Conservation (phyloP, 2,113 vertebrate species). For the Hypanus sabinus region DNA sequence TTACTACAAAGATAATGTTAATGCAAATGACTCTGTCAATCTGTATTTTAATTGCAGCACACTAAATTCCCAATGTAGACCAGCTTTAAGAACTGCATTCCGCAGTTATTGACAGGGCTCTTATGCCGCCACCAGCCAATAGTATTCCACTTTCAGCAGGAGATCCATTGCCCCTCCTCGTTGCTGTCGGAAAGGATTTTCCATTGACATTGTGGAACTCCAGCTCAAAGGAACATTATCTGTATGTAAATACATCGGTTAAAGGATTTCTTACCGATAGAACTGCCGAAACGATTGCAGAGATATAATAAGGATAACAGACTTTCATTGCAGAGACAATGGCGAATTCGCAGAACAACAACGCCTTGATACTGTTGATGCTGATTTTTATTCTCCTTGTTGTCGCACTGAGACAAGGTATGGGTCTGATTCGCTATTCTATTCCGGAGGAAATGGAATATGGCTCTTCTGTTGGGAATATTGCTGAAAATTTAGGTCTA, state of each 20-base stretch:
- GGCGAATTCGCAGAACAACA: background rate
- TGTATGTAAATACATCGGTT: too few relatives aligned
- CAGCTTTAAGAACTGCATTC: background rate
- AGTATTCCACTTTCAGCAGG: background rate
- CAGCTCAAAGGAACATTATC: background rate
- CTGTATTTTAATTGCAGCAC: background rate
- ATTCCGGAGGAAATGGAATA: slow-evolving; percentile 34
- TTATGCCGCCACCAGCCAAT: background rate
- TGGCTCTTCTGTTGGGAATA: background rate
- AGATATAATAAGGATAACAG: too few relatives aligned
- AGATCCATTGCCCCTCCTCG: slow-evolving; percentile 23
- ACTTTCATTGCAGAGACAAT: background rate
- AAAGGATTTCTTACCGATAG: background rate
- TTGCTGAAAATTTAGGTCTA: slow-evolving; percentile 22
- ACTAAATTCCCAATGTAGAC: too few relatives aligned
- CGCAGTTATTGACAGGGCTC: background rate
- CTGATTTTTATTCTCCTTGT: background rate
- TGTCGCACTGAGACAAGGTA: background rate
- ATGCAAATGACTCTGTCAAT: background rate
- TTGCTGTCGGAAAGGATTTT: background rate
- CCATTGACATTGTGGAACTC: background rate
- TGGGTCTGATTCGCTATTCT: slow-evolving; percentile 24
- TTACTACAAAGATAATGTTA: background rate
- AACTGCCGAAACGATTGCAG: too few relatives aligned
- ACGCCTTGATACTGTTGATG: background rate